Conservation (phyloP, 2,113 vertebrate species). For the Nothoprocta perdicaria region DNA sequence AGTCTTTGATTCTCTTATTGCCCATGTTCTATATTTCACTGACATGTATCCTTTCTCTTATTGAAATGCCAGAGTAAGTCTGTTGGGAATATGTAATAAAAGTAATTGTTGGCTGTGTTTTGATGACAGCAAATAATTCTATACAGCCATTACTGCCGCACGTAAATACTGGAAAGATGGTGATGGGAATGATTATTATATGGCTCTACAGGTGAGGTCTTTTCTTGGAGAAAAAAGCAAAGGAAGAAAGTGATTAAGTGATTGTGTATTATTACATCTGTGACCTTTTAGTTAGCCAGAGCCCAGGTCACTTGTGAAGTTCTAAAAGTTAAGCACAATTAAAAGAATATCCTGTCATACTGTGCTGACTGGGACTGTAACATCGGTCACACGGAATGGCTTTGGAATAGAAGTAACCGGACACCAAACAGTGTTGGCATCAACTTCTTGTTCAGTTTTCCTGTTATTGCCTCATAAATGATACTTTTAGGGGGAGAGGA, state of each 20-base stretch:
- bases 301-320: background rate
- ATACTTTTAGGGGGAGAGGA: background rate
- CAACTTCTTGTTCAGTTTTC: background rate
- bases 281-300: background rate
- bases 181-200: background rate
- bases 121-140: background rate
- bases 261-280: background rate
- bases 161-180: background rate
- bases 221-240: background rate
- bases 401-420: background rate
- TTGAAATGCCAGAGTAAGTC: background rate
- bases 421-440: background rate
- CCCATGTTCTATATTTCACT: background rate
- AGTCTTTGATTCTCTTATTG: background rate
- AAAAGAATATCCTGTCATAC: background rate
- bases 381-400: background rate
- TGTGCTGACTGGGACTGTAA: background rate
- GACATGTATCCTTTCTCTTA: background rate
- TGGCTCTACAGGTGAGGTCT: background rate
- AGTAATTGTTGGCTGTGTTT: background rate
- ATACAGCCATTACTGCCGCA: background rate
- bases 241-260: too few species aligned
- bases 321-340: fast-evolving
- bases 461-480: background rate
- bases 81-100: background rate